Percentiles rank a stretch among this genome's conserved stretches.
Conservation (phyloP, 2,113 vertebrate species). For the Aptenodytes patagonicus region DNA sequence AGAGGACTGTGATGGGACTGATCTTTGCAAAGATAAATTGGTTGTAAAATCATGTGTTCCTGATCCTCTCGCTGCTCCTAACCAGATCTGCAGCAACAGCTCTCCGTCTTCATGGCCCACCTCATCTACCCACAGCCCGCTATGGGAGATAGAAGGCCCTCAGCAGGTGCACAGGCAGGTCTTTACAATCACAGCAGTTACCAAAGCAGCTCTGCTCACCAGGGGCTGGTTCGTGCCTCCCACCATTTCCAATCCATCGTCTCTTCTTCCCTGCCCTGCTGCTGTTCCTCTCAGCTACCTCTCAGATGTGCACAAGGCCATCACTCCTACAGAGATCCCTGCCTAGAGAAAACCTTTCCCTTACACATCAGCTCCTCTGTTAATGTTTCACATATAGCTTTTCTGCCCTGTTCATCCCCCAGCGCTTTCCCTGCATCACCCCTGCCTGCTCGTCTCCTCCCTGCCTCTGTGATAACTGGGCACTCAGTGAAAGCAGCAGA, state of each 20-base stretch:
- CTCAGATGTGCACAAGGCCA: neutral
- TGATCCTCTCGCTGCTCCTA: neutral
- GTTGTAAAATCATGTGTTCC: neutral
- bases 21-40: neutral
- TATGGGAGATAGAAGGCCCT: neutral
- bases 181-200: neutral
- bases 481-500: neutral
- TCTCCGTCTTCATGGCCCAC: neutral
- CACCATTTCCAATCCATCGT: neutral
- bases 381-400: neutral
- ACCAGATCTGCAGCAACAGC: neutral
- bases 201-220: neutral
- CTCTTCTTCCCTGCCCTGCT: neutral
- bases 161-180: neutral
- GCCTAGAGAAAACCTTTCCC: neutral
- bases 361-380: neutral
- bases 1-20: neutral
- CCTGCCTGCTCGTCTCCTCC: neutral
- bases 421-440: rapidly evolving
- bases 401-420: rapidly evolving
- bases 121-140: too few species aligned
- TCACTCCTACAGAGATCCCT: neutral
- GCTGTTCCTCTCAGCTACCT: neutral
- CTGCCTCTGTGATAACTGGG: neutral
- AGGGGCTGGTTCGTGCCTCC: neutral